Conservation (phyloP, 2,113 vertebrate genomes). For the Pycnonotus jocosus region DNA sequence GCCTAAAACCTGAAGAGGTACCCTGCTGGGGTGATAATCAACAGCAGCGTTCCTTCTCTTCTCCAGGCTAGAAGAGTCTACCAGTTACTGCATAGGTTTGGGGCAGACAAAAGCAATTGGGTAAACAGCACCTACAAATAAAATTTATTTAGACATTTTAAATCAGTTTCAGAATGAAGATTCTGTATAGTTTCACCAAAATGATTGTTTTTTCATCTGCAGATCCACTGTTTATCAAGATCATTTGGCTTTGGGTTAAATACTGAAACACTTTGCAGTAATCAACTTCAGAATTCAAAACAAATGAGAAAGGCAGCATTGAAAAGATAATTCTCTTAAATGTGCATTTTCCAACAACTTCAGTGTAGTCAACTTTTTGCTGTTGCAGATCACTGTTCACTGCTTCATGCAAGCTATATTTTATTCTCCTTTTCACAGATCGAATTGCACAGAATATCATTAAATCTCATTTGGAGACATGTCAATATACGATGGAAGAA, state of each 20-base stretch:
- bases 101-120: neutral
- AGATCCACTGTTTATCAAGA: neutral
- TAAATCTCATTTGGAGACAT: constrained; percentile 98
- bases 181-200: neutral
- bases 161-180: neutral
- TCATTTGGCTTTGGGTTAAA: neutral
- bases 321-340: neutral
- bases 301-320: neutral
- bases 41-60: neutral
- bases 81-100: neutral
- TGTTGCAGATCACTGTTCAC: neutral
- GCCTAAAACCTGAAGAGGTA: neutral
- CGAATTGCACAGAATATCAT: constrained; percentile 99
- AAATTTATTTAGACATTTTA: neutral
- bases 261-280: neutral
- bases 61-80: neutral
- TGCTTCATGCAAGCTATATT: neutral
- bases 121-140: neutral
- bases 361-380: neutral
- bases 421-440: constrained; percentile 71
- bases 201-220: neutral
- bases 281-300: neutral
- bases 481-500: constrained; percentile 96
- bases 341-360: neutral
- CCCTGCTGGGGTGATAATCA: neutral